Conservation (phyloP, 2,888 invertebrate genomes). For the Caenorhabditis afra region DNA sequence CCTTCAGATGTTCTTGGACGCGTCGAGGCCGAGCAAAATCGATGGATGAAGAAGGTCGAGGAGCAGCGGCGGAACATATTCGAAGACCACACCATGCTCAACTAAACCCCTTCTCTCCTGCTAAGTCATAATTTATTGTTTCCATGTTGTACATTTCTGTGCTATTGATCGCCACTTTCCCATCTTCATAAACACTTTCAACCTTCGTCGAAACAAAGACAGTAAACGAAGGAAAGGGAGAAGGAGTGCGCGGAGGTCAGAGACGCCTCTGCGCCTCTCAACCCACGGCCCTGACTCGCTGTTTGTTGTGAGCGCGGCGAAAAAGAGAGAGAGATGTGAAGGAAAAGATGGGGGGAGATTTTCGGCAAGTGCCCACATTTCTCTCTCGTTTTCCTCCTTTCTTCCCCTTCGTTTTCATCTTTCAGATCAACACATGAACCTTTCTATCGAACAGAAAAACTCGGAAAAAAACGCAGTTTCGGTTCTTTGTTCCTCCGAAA, state of each 20-base stretch:
- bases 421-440: slow-evolving; percentile 20
- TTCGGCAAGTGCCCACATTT: slow-evolving; percentile 50
- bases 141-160: slow-evolving; percentile 38
- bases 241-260: slow-evolving; percentile 26
- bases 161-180: slow-evolving; percentile 25
- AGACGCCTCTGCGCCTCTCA: slow-evolving; percentile 36
- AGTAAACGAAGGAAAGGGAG: slow-evolving; percentile 28
- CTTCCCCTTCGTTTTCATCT: slow-evolving; percentile 21
- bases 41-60: slow-evolving; percentile 97
- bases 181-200: slow-evolving; percentile 46
- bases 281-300: slow-evolving; percentile 33
- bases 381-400: background rate
- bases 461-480: background rate
- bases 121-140: slow-evolving; percentile 31
- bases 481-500: background rate
- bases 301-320: slow-evolving; percentile 53
- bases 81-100: slow-evolving; percentile 97
- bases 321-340: slow-evolving; percentile 23
- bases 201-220: slow-evolving; percentile 42
- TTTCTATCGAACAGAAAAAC: slow-evolving; percentile 6
- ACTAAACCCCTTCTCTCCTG: slow-evolving; percentile 82
- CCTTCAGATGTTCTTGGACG: slow-evolving; percentile 88
- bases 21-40: slow-evolving; percentile 95
- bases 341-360: slow-evolving; percentile 23
- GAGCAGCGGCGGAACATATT: slow-evolving; percentile 94